phyloP scores from a whole-genome alignment of 2,113 vertebrate species.

The Crotalus horridus region DNA sequence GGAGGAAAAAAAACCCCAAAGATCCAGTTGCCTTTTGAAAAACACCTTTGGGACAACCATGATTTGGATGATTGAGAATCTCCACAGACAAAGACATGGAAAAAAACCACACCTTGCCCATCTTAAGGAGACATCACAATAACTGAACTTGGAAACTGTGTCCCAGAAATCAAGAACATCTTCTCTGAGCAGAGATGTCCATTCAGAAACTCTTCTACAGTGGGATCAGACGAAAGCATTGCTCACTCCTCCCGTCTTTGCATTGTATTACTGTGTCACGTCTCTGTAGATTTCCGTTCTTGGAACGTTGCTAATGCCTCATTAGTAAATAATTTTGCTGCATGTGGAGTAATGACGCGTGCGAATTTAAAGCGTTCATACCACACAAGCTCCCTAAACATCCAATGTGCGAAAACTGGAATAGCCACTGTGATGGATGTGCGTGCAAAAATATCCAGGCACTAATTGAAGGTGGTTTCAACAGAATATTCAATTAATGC shows the following conservation, averaged over 20 bases:
- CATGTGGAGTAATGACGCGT: slow-evolving; percentile 30
- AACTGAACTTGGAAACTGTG: neutral
- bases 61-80: too few relatives aligned
- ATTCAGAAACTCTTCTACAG: neutral
- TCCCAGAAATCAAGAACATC: neutral
- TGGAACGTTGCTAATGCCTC: slow-evolving; percentile 14
- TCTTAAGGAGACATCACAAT: neutral
- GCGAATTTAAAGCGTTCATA: slow-evolving; percentile 26
- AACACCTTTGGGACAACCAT: too few relatives aligned
- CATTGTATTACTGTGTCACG: fast-evolving
- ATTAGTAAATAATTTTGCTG: slow-evolving; percentile 58
- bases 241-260: fast-evolving
- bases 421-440: slow-evolving; percentile 40
- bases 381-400: neutral
- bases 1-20: too few relatives aligned
- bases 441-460: slow-evolving; percentile 41
- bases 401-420: neutral
- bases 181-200: neutral
- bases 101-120: too few relatives aligned
- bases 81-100: too few relatives aligned
- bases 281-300: fast-evolving
- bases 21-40: too few relatives aligned
- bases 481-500: slow-evolving; percentile 68
- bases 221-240: neutral
- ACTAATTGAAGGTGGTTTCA: slow-evolving; percentile 68